Conservation (phyloP, 2,797 vertebrate species). For the Pteropus rufus region DNA sequence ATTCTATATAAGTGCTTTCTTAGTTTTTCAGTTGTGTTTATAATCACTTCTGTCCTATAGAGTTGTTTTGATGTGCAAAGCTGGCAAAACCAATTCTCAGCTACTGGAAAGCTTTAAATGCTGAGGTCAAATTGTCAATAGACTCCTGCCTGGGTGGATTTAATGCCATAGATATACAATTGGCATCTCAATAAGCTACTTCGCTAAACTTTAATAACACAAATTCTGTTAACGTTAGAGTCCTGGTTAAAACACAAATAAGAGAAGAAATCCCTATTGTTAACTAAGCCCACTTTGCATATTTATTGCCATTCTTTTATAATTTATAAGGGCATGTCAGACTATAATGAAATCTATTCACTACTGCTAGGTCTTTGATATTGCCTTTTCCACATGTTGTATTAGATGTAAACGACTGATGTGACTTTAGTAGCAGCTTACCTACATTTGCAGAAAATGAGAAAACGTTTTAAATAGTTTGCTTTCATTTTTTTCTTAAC, state of each 20-base stretch:
- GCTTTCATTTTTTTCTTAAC: background rate
- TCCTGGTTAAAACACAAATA: slow-evolving; percentile 58
- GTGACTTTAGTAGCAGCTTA: background rate
- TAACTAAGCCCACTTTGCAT: slow-evolving; percentile 58
- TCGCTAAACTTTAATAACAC: slow-evolving; percentile 57
- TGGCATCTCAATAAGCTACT: slow-evolving; percentile 65
- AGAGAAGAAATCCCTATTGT: slow-evolving; percentile 44
- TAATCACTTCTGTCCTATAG: background rate
- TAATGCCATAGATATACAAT: slow-evolving; percentile 51
- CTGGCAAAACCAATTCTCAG: slow-evolving; percentile 31
- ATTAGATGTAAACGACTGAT: slow-evolving; percentile 9
- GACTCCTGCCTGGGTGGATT: slow-evolving; percentile 43
- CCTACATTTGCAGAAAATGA: slow-evolving; percentile 5
- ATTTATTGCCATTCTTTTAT: slow-evolving; percentile 35
- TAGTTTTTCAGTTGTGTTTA: background rate
- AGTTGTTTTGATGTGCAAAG: background rate
- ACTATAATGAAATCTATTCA: slow-evolving; percentile 15
- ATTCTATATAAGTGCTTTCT: background rate
- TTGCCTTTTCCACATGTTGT: background rate
- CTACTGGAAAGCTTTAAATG: slow-evolving; percentile 14
- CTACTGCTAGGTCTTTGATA: background rate
- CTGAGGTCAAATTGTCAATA: slow-evolving; percentile 60
- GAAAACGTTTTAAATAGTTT: background rate
- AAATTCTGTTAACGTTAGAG: slow-evolving; percentile 56
- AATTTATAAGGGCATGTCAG: slow-evolving; percentile 11